phyloP scores from a whole-genome alignment of 2,888 invertebrate genomes.

The Synanthedon andrenaeformis region DNA sequence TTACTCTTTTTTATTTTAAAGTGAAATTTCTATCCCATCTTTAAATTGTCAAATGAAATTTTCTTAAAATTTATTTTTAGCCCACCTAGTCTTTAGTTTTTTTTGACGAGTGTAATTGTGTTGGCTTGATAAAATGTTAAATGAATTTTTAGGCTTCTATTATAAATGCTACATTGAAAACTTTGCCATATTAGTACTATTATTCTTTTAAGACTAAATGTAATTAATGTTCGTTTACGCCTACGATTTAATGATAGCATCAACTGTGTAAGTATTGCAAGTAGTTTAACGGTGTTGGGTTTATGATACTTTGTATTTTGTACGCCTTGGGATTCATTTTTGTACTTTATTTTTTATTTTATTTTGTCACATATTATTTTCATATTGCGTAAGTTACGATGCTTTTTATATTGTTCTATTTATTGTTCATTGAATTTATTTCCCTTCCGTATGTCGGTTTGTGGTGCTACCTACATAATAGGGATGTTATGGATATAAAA shows the following conservation, averaged over 20 bases:
- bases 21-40: neutral
- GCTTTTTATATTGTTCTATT: slow-evolving; percentile 59
- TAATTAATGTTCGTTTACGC: slow-evolving; percentile 44
- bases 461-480: slow-evolving; percentile 4
- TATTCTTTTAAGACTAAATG: slow-evolving; percentile 61
- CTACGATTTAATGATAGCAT: slow-evolving; percentile 29
- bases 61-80: slow-evolving; percentile 48
- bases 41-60: slow-evolving; percentile 1
- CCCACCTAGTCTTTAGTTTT: slow-evolving; percentile 67
- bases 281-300: slow-evolving; percentile 67
- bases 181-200: slow-evolving; percentile 70
- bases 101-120: slow-evolving; percentile 41
- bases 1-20: neutral
- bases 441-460: slow-evolving; percentile 15
- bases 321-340: slow-evolving; percentile 57
- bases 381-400: slow-evolving; percentile 41
- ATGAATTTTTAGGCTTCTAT: slow-evolving; percentile 42
- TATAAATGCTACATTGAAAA: slow-evolving; percentile 67
- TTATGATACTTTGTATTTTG: slow-evolving; percentile 57
- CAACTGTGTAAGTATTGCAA: slow-evolving; percentile 56
- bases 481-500: too few species aligned
- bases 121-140: slow-evolving; percentile 34
- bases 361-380: slow-evolving; percentile 45
- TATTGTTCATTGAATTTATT: slow-evolving; percentile 33
- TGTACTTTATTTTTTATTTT: slow-evolving; percentile 49